A percentile compares a stretch with the other conserved stretches of the same genome.
Conservation (phyloP, 2,888 invertebrate species). For the Brachylomia viminalis region DNA sequence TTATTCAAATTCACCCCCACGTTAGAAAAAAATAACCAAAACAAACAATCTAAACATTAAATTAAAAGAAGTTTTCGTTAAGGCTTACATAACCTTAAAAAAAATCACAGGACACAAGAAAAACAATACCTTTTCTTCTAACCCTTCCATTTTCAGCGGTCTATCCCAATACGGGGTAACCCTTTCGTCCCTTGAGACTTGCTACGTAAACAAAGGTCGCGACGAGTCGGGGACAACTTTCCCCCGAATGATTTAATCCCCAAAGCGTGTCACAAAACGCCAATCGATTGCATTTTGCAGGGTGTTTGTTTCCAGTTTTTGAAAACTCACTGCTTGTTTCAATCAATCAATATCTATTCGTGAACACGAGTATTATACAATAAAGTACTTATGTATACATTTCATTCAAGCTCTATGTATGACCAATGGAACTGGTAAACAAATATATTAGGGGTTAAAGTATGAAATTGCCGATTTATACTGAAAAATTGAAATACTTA, state of each 20-base stretch:
- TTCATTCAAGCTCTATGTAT: too few species aligned
- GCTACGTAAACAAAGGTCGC: constrained; percentile 38
- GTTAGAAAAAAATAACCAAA: neutral
- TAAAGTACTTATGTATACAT: too few species aligned
- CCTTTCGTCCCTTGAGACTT: constrained; percentile 27
- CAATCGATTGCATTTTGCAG: constrained; percentile 41
- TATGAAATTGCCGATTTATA: too few species aligned
- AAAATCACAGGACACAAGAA: constrained; percentile 17
- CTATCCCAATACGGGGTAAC: constrained; percentile 20
- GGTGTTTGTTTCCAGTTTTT: constrained; percentile 28
- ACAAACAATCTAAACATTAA: too few species aligned
- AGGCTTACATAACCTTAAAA: neutral
- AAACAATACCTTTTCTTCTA: constrained; percentile 20
- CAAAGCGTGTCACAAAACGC: constrained; percentile 36
- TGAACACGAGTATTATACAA: too few species aligned
- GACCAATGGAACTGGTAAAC: too few species aligned
- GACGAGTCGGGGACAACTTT: constrained; percentile 28
- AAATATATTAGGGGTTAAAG: too few species aligned
- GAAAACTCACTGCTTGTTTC: constrained; percentile 7
- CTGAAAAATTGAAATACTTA: too few species aligned
- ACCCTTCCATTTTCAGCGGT: constrained; percentile 19
- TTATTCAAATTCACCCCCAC: neutral
- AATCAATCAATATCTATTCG: too few species aligned
- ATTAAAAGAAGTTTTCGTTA: neutral
- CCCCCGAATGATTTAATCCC: constrained; percentile 44